Conservation (phyloP, 2,888 invertebrate genomes). For the Polydrusus tereticollis region DNA sequence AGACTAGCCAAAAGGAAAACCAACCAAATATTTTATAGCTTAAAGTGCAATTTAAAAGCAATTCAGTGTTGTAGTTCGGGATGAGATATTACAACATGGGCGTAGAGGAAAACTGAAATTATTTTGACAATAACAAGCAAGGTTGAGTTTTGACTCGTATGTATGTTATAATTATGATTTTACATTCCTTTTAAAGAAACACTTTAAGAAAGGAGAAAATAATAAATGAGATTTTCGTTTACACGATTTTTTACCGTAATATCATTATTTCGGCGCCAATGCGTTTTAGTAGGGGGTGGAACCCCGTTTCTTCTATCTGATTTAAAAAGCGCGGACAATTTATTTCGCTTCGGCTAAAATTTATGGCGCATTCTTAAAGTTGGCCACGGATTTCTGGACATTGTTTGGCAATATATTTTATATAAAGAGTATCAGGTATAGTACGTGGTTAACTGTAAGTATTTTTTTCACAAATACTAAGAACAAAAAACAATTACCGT, state of each 20-base stretch:
- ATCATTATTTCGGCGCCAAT: slow-evolving; percentile 23
- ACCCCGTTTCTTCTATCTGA: slow-evolving; percentile 55
- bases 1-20: slow-evolving; percentile 7
- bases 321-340: slow-evolving; percentile 65
- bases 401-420: slow-evolving; percentile 51
- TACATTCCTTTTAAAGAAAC: too few relatives aligned
- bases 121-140: not conserved
- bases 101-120: slow-evolving; percentile 48
- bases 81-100: not conserved
- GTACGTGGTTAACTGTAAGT: not conserved
- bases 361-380: slow-evolving; percentile 63
- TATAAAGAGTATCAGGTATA: slow-evolving; percentile 23
- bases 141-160: too few relatives aligned
- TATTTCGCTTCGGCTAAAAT: slow-evolving; percentile 64
- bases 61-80: slow-evolving; percentile 40
- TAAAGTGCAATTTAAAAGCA: slow-evolving; percentile 54
- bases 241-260: not conserved
- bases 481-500: too few relatives aligned
- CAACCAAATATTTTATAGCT: slow-evolving; percentile 45
- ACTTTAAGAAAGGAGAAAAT: too few relatives aligned
- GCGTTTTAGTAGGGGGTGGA: slow-evolving; percentile 34
- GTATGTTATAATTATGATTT: too few relatives aligned
- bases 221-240: not conserved
- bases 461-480: not conserved
- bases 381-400: slow-evolving; percentile 57